These are phyloP conservation scores for Agelastica alni DNA, from an alignment of 2,888 invertebrate species.

Conservation along the genomic window DNA sequence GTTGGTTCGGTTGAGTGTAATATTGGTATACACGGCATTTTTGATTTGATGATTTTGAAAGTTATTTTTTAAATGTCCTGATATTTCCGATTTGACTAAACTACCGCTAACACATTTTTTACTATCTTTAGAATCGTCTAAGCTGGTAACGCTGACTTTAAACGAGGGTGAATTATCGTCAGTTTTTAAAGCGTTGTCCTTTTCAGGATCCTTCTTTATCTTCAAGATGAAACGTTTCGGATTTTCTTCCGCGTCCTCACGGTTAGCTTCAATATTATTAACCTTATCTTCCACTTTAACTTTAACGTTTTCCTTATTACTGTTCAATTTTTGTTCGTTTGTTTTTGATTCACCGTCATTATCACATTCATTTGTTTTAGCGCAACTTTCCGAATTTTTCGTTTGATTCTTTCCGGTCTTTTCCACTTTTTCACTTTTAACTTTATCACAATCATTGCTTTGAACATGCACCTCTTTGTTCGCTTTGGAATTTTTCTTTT, in stretches of 20 bases:
- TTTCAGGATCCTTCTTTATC: conserved; percentile 21
- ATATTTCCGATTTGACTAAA: conserved; percentile 34
- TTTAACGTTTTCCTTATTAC: conserved; percentile 25
- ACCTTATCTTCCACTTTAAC: conserved; percentile 10
- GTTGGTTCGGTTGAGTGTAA: conserved; percentile 49
- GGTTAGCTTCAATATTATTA: conserved; percentile 15
- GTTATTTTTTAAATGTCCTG: conserved; percentile 38
- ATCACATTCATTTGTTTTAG: conserved; percentile 24
- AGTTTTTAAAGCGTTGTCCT: conserved; percentile 9
- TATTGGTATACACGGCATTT: conserved; percentile 47
- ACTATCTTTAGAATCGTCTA: conserved; percentile 8
- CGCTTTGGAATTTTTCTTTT: conserved; percentile 27
- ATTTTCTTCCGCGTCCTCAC: conserved; percentile 1
- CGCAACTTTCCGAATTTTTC: conserved; percentile 4
- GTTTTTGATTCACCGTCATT: conserved; percentile 16
- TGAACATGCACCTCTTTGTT: conserved; percentile 30
- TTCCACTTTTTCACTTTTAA: conserved; percentile 15
- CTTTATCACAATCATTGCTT: conserved; percentile 28
- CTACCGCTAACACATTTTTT: conserved; percentile 15
- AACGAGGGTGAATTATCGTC: neutral
- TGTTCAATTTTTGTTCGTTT: conserved; percentile 13
- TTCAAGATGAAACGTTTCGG: conserved; percentile 19
- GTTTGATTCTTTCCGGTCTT: conserved; percentile 7
- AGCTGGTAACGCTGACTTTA: conserved; percentile 9
- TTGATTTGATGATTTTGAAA: conserved; percentile 31